Base-by-base conservation (phyloP, 2,797 vertebrate genomes). In the Heteromormyrus szaboi region DNA sequence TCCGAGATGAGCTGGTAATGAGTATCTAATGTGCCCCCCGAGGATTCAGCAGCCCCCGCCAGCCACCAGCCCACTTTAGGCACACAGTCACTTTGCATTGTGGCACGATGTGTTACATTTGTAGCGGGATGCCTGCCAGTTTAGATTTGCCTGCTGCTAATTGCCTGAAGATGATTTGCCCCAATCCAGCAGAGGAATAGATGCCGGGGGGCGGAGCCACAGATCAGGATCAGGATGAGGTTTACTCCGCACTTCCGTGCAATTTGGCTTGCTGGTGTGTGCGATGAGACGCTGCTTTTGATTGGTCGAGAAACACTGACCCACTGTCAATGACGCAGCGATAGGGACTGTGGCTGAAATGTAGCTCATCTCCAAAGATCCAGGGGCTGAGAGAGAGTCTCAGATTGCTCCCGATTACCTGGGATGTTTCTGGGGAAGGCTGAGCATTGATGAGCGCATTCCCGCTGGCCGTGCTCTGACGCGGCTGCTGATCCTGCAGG, bases 401-500 rank as follows among this genome's bases (percentile, higher is more conserved):
- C 62, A 2, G 25, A 12, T 29, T 65, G 1, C 25, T 4, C 22
- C 25, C 25, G 22, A 0, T 65, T 29, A 12, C 62, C 62, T 4
- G 59, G 59, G 7, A 3, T 65, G 62, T 65, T 29, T 65, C 3
- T 37, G 33, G 37, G 17, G 41, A 4, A 44, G 76, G 79, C 8
- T 83, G 79, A 17, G 79, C 2, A 19, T 44, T 3, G 17, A 0
- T n/a, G 29, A 6, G 5, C 14, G 2, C 11, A 0, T 92, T n/a
- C 44, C 90, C 68, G 94, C 93, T 9, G n/a, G 56, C 7, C 2
- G 8, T 9, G 7, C 22, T 3, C 62, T 65, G 9, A 29, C 62
- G 0, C 11, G 25, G 62, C 62, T 29, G 3, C 9, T 1, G 9
- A 0, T 65, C 37, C 41, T n/a, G 56, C 94, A 99, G 99, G 95